These are phyloP conservation scores for Tamias sibiricus DNA, from an alignment of 2,113 vertebrate genomes.

Conservation along the genomic window DNA sequence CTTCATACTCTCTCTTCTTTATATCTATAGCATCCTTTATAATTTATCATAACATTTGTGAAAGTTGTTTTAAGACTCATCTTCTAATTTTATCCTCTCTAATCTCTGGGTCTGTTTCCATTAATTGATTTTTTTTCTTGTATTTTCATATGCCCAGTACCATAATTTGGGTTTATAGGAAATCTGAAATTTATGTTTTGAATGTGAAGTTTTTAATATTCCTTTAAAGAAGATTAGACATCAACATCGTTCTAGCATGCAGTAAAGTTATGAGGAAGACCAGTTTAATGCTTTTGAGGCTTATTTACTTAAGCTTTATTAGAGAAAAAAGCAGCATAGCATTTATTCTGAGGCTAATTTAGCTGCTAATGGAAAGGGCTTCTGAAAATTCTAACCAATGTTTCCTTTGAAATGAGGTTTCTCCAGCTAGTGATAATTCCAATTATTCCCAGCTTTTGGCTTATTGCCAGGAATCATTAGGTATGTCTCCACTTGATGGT, in stretches of 20 bases:
- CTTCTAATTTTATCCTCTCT: background rate
- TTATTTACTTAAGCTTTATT: background rate
- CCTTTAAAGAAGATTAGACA: background rate
- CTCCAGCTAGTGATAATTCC: background rate
- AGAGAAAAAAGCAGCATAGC: background rate
- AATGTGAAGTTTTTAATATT: background rate
- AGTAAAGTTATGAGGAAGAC: background rate
- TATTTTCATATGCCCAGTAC: background rate
- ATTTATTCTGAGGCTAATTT: background rate
- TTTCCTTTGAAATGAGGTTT: background rate
- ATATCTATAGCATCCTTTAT: background rate
- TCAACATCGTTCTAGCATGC: background rate
- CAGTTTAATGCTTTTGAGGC: background rate
- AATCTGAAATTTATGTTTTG: background rate
- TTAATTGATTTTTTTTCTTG: background rate
- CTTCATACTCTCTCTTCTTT: background rate
- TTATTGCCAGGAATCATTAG: background rate
- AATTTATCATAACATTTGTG: background rate
- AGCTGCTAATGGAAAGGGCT: background rate
- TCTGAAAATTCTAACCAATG: background rate
- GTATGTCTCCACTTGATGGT: rapidly evolving
- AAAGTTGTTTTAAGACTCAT: background rate
- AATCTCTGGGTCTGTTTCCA: background rate
- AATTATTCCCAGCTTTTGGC: background rate
- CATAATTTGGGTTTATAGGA: background rate